These are phyloP conservation scores for Tachypleus tridentatus DNA, from an alignment of 1,140 invertebrate genomes.

Conservation along the genomic window DNA sequence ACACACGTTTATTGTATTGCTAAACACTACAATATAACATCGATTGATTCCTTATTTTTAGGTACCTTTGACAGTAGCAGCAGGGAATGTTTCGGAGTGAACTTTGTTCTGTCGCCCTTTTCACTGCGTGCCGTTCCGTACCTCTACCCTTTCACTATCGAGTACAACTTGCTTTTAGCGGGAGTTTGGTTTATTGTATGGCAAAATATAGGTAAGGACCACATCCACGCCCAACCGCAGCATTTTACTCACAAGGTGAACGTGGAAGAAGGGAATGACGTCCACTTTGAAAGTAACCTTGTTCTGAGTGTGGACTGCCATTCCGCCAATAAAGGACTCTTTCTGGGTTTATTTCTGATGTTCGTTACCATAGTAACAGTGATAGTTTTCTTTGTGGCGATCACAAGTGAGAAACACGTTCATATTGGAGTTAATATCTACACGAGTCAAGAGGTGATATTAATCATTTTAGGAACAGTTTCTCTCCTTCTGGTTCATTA, in stretches of 20 bases:
- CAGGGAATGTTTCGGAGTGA: neutral
- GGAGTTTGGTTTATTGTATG: slow-evolving; percentile 56
- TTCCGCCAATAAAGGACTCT: slow-evolving; percentile 54
- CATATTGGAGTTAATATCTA: slow-evolving; percentile 25
- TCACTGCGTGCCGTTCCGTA: slow-evolving; percentile 37
- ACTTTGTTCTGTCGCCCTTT: slow-evolving; percentile 10
- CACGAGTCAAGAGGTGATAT: slow-evolving; percentile 17
- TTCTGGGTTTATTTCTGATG: slow-evolving; percentile 49
- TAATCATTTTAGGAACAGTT: slow-evolving; percentile 43
- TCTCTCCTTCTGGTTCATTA: slow-evolving; percentile 37
- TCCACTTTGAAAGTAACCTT: slow-evolving; percentile 38
- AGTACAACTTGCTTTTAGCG: slow-evolving; percentile 55
- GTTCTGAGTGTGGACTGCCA: slow-evolving; percentile 57
- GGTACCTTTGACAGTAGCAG: no score
- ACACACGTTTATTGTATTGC: no score
- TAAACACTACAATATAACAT: no score
- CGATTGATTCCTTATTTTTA: no score
- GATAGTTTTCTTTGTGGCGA: slow-evolving; percentile 52
- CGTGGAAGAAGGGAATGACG: slow-evolving; percentile 30
- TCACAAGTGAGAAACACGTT: slow-evolving; percentile 37
- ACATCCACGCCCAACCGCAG: slow-evolving; percentile 14
- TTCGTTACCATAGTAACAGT: slow-evolving; percentile 49
- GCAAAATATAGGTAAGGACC: slow-evolving; percentile 48
- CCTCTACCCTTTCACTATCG: slow-evolving; percentile 56
- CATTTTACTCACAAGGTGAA: slow-evolving; percentile 11